Percentiles rank a stretch among this genome's conserved stretches.
These are phyloP conservation scores for Ursus arctos DNA, from an alignment of 2,113 vertebrate species.

Conservation along the genomic window DNA sequence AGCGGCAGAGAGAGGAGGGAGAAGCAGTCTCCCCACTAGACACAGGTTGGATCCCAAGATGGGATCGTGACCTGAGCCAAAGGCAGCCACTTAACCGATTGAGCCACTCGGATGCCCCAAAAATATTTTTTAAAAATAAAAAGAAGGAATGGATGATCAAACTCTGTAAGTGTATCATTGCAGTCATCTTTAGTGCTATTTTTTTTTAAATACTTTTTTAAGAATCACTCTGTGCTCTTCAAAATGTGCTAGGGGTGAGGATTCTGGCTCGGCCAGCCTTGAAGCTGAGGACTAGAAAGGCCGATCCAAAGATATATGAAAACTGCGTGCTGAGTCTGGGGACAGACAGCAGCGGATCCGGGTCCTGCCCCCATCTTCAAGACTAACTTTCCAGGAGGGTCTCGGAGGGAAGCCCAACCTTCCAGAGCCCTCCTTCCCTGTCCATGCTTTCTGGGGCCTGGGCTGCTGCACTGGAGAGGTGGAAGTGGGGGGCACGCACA, in stretches of 20 bases:
- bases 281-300: not conserved
- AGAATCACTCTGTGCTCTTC: conserved; percentile 27
- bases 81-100: not conserved
- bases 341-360: too few relatives aligned
- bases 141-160: not conserved
- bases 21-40: not conserved
- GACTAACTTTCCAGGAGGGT: not conserved
- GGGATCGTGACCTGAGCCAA: not conserved
- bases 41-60: not conserved
- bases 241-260: not conserved
- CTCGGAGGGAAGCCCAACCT: rapidly evolving
- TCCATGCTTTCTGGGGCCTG: not conserved
- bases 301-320: not conserved
- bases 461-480: not conserved
- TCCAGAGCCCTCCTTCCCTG: not conserved
- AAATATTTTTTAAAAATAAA: not conserved
- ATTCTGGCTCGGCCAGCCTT: not conserved
- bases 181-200: not conserved
- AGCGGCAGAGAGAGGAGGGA: not conserved
- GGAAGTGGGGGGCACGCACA: not conserved
- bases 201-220: conserved; percentile 4
- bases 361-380: not conserved
- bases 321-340: not conserved
- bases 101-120: not conserved
- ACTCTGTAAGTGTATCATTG: not conserved